Base-by-base conservation (phyloP, 2,797 vertebrate species). In the Pteronotus mesoamericanus region DNA sequence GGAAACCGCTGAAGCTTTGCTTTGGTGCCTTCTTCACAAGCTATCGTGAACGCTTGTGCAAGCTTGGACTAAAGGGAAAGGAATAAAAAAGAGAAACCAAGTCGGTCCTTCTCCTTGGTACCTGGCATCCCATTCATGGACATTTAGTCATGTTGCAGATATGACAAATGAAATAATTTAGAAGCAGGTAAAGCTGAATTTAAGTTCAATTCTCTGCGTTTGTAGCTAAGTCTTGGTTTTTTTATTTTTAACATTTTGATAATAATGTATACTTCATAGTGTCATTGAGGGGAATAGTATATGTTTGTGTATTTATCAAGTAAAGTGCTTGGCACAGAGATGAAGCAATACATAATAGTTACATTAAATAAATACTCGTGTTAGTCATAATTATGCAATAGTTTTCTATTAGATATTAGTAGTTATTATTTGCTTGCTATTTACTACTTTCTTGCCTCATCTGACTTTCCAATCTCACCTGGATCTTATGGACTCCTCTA, bases 251-350 rank as follows among this genome's bases (percentile, higher is more conserved):
- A 44, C 61, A 11, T 5, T 57, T 61, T 87, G 44, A 75, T 39
- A 64, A 80, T 59, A 82, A 82, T 78, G 10, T 9, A 68, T 79
- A 34, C 3, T n/a, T 57, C 5, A 16, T 16, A 5, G 29, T 57
- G 11, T n/a, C 44, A 53, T 2, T 72, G 26, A 57, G 2, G 19
- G 29, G 3, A 57, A 5, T 68, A 86, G 55, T 8, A 2, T 14
- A 68, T 91, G 1, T 34, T 3, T 84, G 39, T 78, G 4, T 69
- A 37, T 59, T 85, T 71, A 88, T 92, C 44, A 85, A 78, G 2
- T 8, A 75, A 82, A 91, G 51, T 75, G 9, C 29, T 80, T 88
- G n/a, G 46, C 39, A 85, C 5, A 94, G 64, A 95, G 34, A 69
- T 79, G 34, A 86, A 89, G 88, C 8, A 44, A 48, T 79, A 48